Percentiles rank a stretch among this genome's conserved stretches.
phyloP scores from a whole-genome alignment of 2,888 invertebrate species.

The Polydrusus tereticollis region DNA sequence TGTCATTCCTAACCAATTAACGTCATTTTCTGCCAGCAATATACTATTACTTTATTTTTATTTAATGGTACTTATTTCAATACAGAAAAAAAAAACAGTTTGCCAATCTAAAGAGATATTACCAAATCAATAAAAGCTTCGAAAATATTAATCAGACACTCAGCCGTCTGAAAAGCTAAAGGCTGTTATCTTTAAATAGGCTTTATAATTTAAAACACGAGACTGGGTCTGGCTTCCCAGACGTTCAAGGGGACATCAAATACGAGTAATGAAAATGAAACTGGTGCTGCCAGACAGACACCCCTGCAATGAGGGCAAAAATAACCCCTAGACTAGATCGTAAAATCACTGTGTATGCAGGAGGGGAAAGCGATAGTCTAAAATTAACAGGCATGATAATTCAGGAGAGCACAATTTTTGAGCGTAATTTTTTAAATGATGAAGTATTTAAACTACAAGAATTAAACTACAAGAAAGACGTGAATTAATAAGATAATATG shows the following conservation, averaged over 20 bases:
- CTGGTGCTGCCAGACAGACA: background rate
- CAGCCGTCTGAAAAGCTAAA: background rate
- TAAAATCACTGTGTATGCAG: background rate
- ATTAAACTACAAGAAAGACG: too few relatives aligned
- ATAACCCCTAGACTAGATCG: background rate
- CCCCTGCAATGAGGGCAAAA: background rate
- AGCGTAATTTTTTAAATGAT: too few relatives aligned
- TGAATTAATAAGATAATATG: too few relatives aligned
- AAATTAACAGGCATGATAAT: background rate
- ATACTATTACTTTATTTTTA: too few relatives aligned
- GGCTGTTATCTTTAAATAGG: background rate
- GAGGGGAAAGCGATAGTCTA: background rate
- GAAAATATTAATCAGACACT: background rate
- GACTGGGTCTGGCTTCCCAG: constrained; percentile 8
- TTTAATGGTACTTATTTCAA: too few relatives aligned
- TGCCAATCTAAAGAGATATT: too few relatives aligned
- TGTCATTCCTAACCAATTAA: too few relatives aligned
- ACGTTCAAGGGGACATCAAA: background rate
- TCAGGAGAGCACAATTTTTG: too few relatives aligned
- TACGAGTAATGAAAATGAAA: constrained; percentile 2
- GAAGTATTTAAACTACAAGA: too few relatives aligned
- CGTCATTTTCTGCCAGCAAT: too few relatives aligned
- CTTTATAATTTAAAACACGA: background rate
- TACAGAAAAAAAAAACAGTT: too few relatives aligned
- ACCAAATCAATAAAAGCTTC: background rate